phyloP scores from a whole-genome alignment of 2,797 vertebrate genomes.

The Hirundo rustica region DNA sequence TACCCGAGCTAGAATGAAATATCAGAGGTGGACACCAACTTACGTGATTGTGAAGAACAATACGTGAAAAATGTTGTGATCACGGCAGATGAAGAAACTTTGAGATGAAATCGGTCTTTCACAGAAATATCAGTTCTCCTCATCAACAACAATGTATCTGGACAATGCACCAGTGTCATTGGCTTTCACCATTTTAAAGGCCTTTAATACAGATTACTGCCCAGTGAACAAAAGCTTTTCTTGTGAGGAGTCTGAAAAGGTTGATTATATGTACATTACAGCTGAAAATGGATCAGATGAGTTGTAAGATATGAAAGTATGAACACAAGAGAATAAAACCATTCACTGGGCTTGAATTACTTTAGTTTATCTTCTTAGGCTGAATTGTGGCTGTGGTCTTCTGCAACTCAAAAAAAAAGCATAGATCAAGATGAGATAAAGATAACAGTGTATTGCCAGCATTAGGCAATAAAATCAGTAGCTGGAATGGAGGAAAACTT shows the following conservation, averaged over 20 bases:
- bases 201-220: conserved; percentile 57
- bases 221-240: conserved; percentile 60
- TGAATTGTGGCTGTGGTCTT: conserved; percentile 55
- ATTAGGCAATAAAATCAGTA: conserved; percentile 44
- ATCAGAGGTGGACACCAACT: conserved; percentile 1
- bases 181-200: conserved; percentile 61
- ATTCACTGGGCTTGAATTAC: conserved; percentile 51
- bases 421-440: conserved; percentile 64
- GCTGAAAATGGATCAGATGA: conserved; percentile 50
- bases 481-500: conserved; percentile 28
- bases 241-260: conserved; percentile 52
- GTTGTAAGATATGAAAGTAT: conserved; percentile 58
- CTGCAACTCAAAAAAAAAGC: conserved; percentile 60
- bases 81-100: conserved; percentile 42
- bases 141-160: conserved; percentile 54
- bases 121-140: conserved; percentile 42
- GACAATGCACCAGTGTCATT: conserved; percentile 42
- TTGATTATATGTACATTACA: conserved; percentile 57
- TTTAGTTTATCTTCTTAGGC: conserved; percentile 57
- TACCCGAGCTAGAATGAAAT: background rate
- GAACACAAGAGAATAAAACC: conserved; percentile 52
- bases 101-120: conserved; percentile 59
- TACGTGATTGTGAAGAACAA: background rate
- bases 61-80: conserved; percentile 56
- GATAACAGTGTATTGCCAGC: conserved; percentile 18